phyloP scores from a whole-genome alignment of 2,113 vertebrate species.

The Elgaria multicarinata region DNA sequence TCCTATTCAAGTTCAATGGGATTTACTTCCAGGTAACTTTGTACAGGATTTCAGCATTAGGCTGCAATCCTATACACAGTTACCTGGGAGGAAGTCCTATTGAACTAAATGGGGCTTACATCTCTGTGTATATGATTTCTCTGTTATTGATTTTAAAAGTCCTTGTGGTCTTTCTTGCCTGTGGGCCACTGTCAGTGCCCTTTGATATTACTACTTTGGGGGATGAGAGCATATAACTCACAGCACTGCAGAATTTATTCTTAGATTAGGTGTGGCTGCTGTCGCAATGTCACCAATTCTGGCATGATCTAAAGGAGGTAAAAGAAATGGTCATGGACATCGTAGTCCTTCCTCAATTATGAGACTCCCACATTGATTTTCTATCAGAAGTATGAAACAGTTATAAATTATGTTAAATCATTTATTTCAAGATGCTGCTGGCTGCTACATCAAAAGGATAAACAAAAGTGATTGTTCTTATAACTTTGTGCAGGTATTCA shows the following conservation, averaged over 20 bases:
- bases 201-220: neutral
- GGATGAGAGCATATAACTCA: neutral
- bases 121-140: neutral
- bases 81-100: too few species aligned
- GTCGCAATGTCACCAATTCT: neutral
- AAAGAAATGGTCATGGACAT: neutral
- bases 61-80: too few species aligned
- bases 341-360: neutral
- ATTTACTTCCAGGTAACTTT: too few species aligned
- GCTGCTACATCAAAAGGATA: constrained; percentile 3
- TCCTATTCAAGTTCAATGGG: too few species aligned
- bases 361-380: neutral
- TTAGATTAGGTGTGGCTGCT: neutral
- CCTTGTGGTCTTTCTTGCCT: neutral
- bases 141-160: neutral
- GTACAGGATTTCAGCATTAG: too few species aligned
- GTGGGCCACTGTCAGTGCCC: neutral
- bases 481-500: constrained; percentile 42
- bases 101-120: too few species aligned
- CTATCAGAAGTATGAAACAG: neutral
- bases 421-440: constrained; percentile 23
- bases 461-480: constrained; percentile 25
- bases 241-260: neutral
- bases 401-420: constrained; percentile 3
- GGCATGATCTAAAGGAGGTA: neutral